phyloP scores from a whole-genome alignment of 2,797 vertebrate species.

The Vespertilio murinus region DNA sequence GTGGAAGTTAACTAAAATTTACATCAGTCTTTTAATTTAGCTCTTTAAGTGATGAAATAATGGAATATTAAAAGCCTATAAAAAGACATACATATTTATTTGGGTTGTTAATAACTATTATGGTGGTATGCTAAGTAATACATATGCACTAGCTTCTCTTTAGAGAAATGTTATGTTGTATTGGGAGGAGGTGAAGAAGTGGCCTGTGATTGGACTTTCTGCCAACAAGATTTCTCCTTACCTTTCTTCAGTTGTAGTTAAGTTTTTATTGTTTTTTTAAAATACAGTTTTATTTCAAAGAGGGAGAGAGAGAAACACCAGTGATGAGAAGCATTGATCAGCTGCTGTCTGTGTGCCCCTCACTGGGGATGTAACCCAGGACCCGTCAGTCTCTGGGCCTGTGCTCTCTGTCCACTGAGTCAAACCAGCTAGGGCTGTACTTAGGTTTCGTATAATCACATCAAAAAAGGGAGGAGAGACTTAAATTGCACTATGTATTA shows the following conservation, averaged over 20 bases:
- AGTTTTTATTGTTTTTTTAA: neutral
- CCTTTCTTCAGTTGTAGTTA: neutral
- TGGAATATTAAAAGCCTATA: neutral
- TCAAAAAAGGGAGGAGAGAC: neutral
- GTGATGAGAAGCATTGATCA: no score
- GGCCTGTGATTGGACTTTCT: conserved; percentile 5
- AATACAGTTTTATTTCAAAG: no score
- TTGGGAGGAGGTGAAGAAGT: neutral
- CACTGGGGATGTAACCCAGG: no score
- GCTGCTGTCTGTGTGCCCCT: no score
- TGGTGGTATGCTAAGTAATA: neutral
- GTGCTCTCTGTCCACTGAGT: no score
- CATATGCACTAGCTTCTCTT: neutral
- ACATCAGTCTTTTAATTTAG: neutral
- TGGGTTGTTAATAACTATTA: neutral
- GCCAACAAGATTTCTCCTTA: neutral
- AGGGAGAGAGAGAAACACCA: no score
- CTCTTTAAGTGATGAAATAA: neutral
- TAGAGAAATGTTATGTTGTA: conserved; percentile 16
- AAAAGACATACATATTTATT: neutral
- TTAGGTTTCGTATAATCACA: neutral
- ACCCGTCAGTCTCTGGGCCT: no score
- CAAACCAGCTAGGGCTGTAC: neutral
- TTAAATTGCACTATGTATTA: neutral
- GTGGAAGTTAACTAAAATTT: neutral